Evolutionary conservation across 2,797 vertebrate genomes (phyloP).

Genomic region (Mycteria americana): DNA sequence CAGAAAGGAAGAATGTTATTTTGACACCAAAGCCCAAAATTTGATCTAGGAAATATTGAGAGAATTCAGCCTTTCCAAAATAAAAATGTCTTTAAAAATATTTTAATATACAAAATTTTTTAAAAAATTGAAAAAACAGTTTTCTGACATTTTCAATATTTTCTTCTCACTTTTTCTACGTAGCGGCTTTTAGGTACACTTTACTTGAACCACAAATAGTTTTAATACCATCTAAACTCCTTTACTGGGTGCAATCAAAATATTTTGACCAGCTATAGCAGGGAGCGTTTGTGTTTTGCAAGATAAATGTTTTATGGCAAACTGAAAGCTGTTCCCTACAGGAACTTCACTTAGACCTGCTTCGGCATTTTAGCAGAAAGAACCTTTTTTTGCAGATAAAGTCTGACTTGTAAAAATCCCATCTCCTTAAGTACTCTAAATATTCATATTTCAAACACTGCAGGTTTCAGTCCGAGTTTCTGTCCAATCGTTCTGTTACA

Average conservation of each 20-base stretch:
- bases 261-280: constrained; percentile 18
- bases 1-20: neutral
- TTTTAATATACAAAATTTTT: neutral
- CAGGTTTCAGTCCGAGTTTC: neutral
- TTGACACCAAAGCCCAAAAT: neutral
- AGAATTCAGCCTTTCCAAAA: neutral
- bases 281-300: neutral
- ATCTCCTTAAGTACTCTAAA: neutral
- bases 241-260: neutral
- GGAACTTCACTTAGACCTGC: neutral
- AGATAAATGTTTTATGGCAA: constrained; percentile 14
- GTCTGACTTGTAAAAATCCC: constrained; percentile 16
- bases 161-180: neutral
- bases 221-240: neutral
- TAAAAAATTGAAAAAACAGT: neutral
- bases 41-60: neutral
- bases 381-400: neutral
- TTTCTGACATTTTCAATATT: neutral
- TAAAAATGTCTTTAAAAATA: neutral
- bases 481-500: neutral
- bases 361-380: constrained; percentile 11
- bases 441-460: neutral
- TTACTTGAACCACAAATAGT: neutral
- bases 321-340: neutral
- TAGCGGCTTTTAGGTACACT: neutral